A percentile compares a stretch with the other conserved stretches of the same genome.
phyloP scores from a whole-genome alignment of 2,888 invertebrate genomes.

The Anticlea derivata region DNA sequence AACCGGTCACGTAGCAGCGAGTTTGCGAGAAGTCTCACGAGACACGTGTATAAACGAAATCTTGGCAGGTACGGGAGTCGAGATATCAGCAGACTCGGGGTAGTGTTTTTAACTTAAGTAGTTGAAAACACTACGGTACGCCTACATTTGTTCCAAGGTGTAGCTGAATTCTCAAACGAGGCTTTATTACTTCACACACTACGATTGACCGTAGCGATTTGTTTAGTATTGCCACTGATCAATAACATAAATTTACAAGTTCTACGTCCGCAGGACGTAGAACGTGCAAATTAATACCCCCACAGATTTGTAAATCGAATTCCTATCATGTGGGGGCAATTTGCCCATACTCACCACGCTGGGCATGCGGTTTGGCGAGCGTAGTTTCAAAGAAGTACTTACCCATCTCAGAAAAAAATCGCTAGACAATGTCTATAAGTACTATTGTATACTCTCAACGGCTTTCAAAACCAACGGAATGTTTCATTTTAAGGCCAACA shows the following conservation, averaged over 20 bases:
- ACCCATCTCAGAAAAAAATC: not conserved
- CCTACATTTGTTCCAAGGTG: not conserved
- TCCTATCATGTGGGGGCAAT: too few relatives aligned
- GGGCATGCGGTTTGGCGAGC: too few relatives aligned
- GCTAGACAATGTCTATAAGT: not conserved
- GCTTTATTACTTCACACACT: too few relatives aligned
- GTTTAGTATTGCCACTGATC: too few relatives aligned
- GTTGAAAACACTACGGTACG: not conserved
- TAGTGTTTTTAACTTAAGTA: conserved; percentile 18
- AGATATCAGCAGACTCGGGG: conserved; percentile 17
- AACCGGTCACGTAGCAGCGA: conserved; percentile 31
- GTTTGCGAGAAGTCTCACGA: conserved; percentile 35
- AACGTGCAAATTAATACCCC: too few relatives aligned
- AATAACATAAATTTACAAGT: too few relatives aligned
- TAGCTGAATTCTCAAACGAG: not conserved
- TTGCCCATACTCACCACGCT: too few relatives aligned
- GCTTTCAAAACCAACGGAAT: conserved; percentile 17
- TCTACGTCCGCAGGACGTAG: too few relatives aligned
- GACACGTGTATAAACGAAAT: conserved; percentile 32
- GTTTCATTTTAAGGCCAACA: conserved; percentile 20
- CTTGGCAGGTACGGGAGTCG: conserved; percentile 15
- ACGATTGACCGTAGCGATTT: too few relatives aligned
- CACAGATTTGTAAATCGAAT: too few relatives aligned
- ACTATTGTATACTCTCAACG: conserved; percentile 10
- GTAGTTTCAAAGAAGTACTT: too few relatives aligned